phyloP scores from a whole-genome alignment of 2,797 vertebrate genomes.

The Stomatorhinus walkeri region DNA sequence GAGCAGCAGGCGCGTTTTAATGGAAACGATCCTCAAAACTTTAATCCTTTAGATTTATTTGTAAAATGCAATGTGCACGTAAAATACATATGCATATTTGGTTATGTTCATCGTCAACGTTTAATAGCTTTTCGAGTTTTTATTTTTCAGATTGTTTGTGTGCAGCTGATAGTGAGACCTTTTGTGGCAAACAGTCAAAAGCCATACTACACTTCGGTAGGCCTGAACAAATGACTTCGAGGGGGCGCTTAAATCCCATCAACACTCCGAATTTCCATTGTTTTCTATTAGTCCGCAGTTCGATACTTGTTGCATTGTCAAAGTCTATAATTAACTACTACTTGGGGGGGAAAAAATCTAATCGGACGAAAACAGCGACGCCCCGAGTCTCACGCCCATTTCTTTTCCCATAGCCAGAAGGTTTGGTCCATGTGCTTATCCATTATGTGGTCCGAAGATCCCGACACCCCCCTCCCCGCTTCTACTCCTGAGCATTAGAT shows the following conservation, averaged over 20 bases:
- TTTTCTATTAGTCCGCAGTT: background rate
- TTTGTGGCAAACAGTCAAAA: constrained; percentile 6
- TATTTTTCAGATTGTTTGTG: background rate
- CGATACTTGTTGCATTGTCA: background rate
- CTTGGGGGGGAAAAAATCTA: background rate
- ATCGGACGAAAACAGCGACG: background rate
- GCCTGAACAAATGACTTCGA: constrained; percentile 7
- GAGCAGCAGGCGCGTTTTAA: background rate
- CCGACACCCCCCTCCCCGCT: background rate
- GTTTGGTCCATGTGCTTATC: constrained; percentile 20
- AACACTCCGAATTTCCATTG: background rate
- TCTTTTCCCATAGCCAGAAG: background rate
- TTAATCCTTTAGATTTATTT: background rate
- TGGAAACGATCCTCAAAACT: background rate
- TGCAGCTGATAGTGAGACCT: background rate
- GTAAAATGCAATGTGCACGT: background rate
- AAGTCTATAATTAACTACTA: background rate
- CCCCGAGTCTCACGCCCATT: background rate
- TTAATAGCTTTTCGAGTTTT: background rate
- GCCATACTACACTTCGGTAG: constrained; percentile 15
- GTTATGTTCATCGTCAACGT: background rate
- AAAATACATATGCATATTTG: background rate
- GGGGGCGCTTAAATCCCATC: background rate
- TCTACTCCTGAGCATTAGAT: background rate
- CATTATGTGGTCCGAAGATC: background rate